Conservation (phyloP, 2,797 vertebrate species). For the Gobionotothen gibberifrons region DNA sequence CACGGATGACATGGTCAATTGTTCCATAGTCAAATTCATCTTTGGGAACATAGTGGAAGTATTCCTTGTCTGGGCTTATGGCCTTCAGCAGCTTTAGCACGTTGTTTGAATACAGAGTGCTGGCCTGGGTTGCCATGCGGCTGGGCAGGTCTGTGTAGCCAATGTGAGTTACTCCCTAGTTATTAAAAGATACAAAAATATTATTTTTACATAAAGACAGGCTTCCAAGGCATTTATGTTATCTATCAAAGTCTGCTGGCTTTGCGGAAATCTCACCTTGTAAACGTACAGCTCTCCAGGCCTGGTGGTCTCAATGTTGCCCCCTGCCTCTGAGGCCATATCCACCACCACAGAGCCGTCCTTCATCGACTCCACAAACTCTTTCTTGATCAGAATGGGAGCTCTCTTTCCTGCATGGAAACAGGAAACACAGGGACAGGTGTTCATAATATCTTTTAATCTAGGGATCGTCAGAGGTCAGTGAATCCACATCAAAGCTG, state of each 20-base stretch:
- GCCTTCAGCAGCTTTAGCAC: conserved; percentile 91
- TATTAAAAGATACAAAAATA: conserved; percentile 9
- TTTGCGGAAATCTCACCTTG: conserved; percentile 59
- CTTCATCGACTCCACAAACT: conserved; percentile 80
- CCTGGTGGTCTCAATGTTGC: conserved; percentile 83
- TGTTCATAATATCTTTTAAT: background rate
- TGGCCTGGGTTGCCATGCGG: conserved; percentile 88
- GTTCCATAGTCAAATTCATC: conserved; percentile 86
- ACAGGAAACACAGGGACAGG: background rate
- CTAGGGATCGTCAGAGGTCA: background rate
- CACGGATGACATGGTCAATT: conserved; percentile 84
- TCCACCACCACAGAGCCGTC: conserved; percentile 81
- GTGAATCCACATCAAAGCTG: background rate
- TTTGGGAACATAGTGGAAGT: conserved; percentile 87
- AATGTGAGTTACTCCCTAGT: conserved; percentile 88
- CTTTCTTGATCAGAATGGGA: conserved; percentile 77
- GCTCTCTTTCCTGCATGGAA: conserved; percentile 68
- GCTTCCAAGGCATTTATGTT: background rate
- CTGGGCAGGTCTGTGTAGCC: conserved; percentile 89
- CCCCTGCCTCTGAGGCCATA: conserved; percentile 80
- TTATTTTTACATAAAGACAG: background rate
- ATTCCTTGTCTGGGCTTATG: conserved; percentile 88
- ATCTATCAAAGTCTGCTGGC: background rate
- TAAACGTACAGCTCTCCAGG: conserved; percentile 73
- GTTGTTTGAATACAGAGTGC: conserved; percentile 89